phyloP scores from a whole-genome alignment of 1,140 invertebrate species.

The Hylyphantes graminicola region DNA sequence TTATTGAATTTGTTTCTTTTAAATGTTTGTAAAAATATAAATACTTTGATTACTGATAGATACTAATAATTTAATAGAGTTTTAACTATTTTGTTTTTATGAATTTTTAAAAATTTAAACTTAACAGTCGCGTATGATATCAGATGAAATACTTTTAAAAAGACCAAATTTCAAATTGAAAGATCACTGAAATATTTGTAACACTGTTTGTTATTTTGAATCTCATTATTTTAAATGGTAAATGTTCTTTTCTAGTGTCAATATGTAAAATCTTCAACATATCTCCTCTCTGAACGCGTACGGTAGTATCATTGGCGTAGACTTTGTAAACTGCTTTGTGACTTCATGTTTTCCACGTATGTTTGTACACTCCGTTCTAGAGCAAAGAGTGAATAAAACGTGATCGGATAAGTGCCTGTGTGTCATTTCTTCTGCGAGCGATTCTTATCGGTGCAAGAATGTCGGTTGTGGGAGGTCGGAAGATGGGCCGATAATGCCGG shows the following conservation, averaged over 20 bases:
- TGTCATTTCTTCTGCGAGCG: slow-evolving; percentile 34
- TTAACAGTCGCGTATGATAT: too few species aligned
- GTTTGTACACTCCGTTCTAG: slow-evolving; percentile 55
- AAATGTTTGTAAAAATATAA: too few species aligned
- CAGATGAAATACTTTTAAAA: too few species aligned
- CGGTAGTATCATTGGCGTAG: slow-evolving; percentile 51
- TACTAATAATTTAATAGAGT: too few species aligned
- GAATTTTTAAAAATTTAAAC: too few species aligned
- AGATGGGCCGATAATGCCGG: slow-evolving; percentile 43
- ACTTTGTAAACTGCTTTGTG: slow-evolving; percentile 57
- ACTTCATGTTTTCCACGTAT: slow-evolving; percentile 59
- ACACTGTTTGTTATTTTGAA: too few species aligned
- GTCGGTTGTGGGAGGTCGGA: slow-evolving; percentile 51
- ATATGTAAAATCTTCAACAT: slow-evolving; percentile 13
- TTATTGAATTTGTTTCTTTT: too few species aligned
- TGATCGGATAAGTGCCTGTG: slow-evolving; percentile 17
- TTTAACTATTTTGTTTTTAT: too few species aligned
- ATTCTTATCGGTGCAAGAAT: slow-evolving; percentile 35
- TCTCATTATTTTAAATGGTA: too few species aligned
- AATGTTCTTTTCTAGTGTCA: neutral
- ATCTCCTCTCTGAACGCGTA: slow-evolving; percentile 24
- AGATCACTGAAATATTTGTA: too few species aligned
- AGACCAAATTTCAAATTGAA: too few species aligned
- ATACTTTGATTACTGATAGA: too few species aligned
- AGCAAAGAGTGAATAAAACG: slow-evolving; percentile 50